These are phyloP conservation scores for Vidua macroura DNA, from an alignment of 2,113 vertebrate genomes.

Conservation along the genomic window DNA sequence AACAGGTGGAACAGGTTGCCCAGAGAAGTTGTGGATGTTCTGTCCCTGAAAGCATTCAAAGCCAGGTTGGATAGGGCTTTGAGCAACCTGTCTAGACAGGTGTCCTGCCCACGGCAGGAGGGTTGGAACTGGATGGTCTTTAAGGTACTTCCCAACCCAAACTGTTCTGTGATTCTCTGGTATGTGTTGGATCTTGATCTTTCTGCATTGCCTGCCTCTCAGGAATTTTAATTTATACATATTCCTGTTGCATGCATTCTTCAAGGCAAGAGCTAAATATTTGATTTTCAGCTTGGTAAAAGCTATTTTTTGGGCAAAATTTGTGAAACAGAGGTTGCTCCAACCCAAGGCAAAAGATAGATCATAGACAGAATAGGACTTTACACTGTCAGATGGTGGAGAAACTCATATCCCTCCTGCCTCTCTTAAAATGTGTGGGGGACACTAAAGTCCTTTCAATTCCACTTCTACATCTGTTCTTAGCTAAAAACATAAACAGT, in stretches of 20 bases:
- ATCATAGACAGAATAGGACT: background rate
- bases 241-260: background rate
- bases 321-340: background rate
- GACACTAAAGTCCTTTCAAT: background rate
- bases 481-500: background rate
- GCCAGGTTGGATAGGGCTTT: background rate
- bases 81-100: background rate
- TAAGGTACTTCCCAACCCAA: background rate
- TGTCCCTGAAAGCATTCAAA: background rate
- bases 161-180: background rate
- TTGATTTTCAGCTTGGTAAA: background rate
- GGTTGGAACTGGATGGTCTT: background rate
- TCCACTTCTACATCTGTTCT: background rate
- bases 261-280: background rate
- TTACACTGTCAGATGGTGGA: background rate
- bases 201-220: background rate
- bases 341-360: background rate
- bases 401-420: background rate
- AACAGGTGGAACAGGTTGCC: background rate
- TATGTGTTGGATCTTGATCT: background rate
- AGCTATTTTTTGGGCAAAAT: background rate
- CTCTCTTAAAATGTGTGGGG: background rate
- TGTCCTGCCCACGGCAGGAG: background rate
- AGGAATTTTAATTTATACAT: background rate
- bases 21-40: background rate